Conservation (phyloP, 2,888 invertebrate species). For the Pseudococcus viburni region DNA sequence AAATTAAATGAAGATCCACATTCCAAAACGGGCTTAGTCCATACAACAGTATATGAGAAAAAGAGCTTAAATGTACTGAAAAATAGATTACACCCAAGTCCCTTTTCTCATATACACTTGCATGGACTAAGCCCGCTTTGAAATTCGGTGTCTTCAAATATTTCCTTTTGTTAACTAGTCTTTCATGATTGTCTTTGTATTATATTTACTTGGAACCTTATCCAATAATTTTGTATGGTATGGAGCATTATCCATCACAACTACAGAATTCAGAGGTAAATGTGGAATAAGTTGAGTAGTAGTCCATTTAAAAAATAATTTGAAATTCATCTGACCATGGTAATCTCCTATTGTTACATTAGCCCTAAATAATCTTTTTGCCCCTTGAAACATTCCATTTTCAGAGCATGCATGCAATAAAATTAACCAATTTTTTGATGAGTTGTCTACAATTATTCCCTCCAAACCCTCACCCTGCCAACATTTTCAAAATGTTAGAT, state of each 20-base stretch:
- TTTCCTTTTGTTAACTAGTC: no score
- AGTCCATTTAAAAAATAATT: slow-evolving; percentile 16
- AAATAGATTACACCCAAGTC: no score
- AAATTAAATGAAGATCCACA: background rate
- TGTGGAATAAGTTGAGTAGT: background rate
- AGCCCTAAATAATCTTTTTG: slow-evolving; percentile 12
- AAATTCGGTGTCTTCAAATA: no score
- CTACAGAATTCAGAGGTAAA: slow-evolving; percentile 35
- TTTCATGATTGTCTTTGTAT: background rate
- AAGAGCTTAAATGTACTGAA: no score
- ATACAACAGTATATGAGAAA: no score
- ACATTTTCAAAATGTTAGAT: slow-evolving; percentile 51
- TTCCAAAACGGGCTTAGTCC: no score
- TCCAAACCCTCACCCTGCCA: slow-evolving; percentile 10
- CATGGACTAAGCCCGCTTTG: no score
- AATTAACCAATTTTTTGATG: slow-evolving; percentile 47
- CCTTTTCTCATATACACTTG: no score
- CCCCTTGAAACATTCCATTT: background rate
- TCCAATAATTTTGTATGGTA: slow-evolving; percentile 9
- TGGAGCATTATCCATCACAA: slow-evolving; percentile 61
- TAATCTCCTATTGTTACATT: slow-evolving; percentile 52
- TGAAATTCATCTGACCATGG: slow-evolving; percentile 49
- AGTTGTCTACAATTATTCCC: background rate
- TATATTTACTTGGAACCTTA: slow-evolving; percentile 4
- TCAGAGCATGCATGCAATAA: slow-evolving; percentile 21